These are phyloP conservation scores for Pheosia tremula DNA, from an alignment of 2,888 invertebrate genomes.

Conservation along the genomic window DNA sequence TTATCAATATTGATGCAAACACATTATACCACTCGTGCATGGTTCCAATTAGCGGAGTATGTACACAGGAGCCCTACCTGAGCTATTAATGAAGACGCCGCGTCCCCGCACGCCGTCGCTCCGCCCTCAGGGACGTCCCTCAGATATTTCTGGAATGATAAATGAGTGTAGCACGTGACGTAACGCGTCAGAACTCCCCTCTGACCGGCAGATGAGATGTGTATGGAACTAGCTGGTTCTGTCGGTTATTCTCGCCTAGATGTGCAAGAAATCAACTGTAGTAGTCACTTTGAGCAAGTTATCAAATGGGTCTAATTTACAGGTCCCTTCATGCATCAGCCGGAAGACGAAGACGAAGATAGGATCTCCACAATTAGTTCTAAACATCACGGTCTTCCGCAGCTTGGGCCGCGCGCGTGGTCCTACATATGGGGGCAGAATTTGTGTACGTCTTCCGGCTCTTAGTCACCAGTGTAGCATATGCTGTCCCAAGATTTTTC, in stretches of 20 bases:
- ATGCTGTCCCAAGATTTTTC: too few species aligned
- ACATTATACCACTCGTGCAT: constrained; percentile 32
- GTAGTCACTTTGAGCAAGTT: too few species aligned
- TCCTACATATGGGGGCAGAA: too few species aligned
- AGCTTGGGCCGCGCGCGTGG: too few species aligned
- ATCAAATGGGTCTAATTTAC: too few species aligned
- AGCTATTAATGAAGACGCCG: constrained; percentile 53
- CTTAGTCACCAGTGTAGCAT: too few species aligned
- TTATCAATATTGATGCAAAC: constrained; percentile 28
- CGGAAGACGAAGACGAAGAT: too few species aligned
- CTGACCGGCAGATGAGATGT: constrained; percentile 37
- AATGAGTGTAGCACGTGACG: constrained; percentile 64
- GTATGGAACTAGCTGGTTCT: constrained; percentile 10
- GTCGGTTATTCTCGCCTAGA: not conserved
- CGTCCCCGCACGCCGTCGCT: constrained; percentile 36
- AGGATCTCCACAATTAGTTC: too few species aligned
- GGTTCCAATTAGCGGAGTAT: constrained; percentile 50
- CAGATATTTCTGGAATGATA: constrained; percentile 65
- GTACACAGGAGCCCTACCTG: constrained; percentile 35
- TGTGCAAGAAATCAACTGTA: not conserved
- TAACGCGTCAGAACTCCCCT: constrained; percentile 50
- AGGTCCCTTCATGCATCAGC: too few species aligned
- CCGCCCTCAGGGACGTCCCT: constrained; percentile 49
- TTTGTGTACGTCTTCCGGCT: too few species aligned
- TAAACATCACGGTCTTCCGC: too few species aligned